Conservation (phyloP, 2,888 invertebrate genomes). For the Heliconius hortense region DNA sequence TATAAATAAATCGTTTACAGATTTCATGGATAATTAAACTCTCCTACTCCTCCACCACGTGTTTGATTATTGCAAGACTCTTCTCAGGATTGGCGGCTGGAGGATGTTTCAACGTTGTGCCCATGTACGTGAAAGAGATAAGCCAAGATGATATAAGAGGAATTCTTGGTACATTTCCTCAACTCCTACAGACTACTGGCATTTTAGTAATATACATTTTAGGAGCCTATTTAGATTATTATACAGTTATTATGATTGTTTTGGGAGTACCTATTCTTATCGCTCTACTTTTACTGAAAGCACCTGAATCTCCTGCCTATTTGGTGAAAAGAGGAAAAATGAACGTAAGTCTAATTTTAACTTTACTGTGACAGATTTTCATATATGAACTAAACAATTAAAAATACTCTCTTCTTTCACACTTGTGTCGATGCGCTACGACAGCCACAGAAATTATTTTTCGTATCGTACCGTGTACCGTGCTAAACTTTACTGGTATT, state of each 20-base stretch:
- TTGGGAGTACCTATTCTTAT: conserved; percentile 55
- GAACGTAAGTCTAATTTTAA: not conserved
- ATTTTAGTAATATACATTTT: conserved; percentile 60
- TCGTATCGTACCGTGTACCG: too few species aligned
- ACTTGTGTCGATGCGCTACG: too few species aligned
- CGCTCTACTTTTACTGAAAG: conserved; percentile 55
- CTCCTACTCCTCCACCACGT: conserved; percentile 49
- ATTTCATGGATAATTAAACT: conserved; percentile 63
- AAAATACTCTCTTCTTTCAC: too few species aligned
- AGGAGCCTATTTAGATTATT: conserved; percentile 60
- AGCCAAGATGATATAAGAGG: conserved; percentile 64
- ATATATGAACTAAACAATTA: too few species aligned
- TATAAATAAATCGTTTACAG: conserved; percentile 45
- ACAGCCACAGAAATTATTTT: too few species aligned
- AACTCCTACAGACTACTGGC: conserved; percentile 59
- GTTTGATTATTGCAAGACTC: conserved; percentile 57
- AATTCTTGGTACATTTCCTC: conserved; percentile 56
- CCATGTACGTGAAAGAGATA: conserved; percentile 67
- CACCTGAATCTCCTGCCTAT: conserved; percentile 71
- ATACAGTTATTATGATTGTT: conserved; percentile 55
- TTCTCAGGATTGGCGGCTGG: conserved; percentile 61
- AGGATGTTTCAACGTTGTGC: conserved; percentile 59
- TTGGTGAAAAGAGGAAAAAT: conserved; percentile 53
- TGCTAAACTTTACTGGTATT: not conserved
- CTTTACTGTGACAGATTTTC: too few species aligned